Evolutionary conservation across 2,888 invertebrate genomes (phyloP), one percentile per base, ranked within the genome.

Genomic region (Drosophila yooni): DNA sequence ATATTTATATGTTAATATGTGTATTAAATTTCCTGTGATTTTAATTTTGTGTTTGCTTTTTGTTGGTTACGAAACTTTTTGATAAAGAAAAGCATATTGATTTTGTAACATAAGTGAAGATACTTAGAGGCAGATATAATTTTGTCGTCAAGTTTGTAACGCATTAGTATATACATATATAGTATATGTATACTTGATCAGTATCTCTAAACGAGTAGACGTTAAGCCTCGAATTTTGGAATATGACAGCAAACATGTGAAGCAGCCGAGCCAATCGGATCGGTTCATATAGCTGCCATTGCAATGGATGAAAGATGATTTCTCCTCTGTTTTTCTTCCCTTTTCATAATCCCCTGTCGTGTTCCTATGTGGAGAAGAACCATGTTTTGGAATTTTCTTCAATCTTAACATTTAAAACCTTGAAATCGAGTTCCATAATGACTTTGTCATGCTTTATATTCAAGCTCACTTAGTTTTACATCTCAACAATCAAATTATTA

Each of bases 301-400:
- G 1, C 6, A 43, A 21, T 13, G 2, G 0, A 13, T 11, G 3
- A 7, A 7, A 21, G 21, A 13, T 13, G 13, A 7, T 1, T 21
- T 46, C 13, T 46, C 3, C 46, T 3, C 1, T 11, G 11, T 13
- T 43, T 21, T 13, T 21, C 3, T 13, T 3, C 2, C 0, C 2
- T 1, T 43, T 3, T 18, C 13, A 3, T 7, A 21, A 13, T 3
- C 21, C 3, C 7, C 1, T 10, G n/a, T 10, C n/a, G 0, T 40
- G 38, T 4, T 18, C 8, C 38, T 0, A 38, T 40, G 40, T 8
- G 8, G 11, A 0, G 4, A 40, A 11, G 10, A 4, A n/a, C 2
- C 4, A n/a, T 40, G n/a, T 10, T 11, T 7, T 0, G 13, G 1
- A 2, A 7, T 3, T 6, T 3, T 13, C 1, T 6, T 21, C 1